These are phyloP conservation scores for Phrynocephalus versicolor DNA, from an alignment of 2,113 vertebrate genomes.

Conservation along the genomic window DNA sequence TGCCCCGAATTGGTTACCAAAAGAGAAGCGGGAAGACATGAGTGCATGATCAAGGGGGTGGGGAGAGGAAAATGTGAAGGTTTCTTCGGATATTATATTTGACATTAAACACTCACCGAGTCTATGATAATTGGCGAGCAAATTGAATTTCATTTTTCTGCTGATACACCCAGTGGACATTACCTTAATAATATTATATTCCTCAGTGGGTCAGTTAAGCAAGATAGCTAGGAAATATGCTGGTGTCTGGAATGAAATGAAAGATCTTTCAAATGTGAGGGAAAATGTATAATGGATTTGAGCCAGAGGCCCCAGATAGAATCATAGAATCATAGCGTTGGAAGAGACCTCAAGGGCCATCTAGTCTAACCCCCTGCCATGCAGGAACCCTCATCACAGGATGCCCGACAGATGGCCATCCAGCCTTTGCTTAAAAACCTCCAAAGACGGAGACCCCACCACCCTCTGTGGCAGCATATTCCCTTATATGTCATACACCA, in stretches of 20 bases:
- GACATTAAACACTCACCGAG: slow-evolving; percentile 48
- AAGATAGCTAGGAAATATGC: slow-evolving; percentile 33
- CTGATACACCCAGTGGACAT: slow-evolving; percentile 35
- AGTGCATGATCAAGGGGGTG: not conserved
- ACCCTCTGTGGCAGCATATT: too few relatives aligned
- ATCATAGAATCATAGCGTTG: too few relatives aligned
- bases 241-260: slow-evolving; percentile 37
- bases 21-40: not conserved
- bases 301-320: not conserved
- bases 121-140: slow-evolving; percentile 53
- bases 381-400: too few relatives aligned
- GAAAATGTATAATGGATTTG: not conserved
- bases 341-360: too few relatives aligned
- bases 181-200: slow-evolving; percentile 46
- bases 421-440: too few relatives aligned
- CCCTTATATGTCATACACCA: not conserved
- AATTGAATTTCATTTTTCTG: slow-evolving; percentile 53
- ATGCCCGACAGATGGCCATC: too few relatives aligned
- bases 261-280: not conserved
- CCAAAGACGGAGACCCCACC: too few relatives aligned
- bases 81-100: slow-evolving; percentile 30
- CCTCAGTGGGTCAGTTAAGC: slow-evolving; percentile 38
- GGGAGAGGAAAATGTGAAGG: not conserved
- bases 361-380: too few relatives aligned
- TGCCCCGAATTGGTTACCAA: not conserved